Evolutionary conservation across 2,888 invertebrate genomes (phyloP), one percentile per base, ranked within the genome.

Genomic region (Phyllotreta cruciferae): DNA sequence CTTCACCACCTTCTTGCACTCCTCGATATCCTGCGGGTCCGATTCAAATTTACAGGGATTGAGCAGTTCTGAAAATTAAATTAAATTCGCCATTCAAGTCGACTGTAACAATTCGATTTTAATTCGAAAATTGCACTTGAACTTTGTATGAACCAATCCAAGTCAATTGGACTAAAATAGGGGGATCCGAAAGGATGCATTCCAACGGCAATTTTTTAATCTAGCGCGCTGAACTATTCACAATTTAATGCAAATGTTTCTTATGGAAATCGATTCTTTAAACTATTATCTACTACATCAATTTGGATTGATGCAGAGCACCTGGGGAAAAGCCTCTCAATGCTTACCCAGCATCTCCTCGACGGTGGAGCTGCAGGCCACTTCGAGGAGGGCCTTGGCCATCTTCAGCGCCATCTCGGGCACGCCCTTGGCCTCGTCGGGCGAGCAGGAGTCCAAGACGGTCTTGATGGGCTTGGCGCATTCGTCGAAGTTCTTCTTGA

Each of bases 261-360:
- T 3, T 66, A 63, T 9, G 66, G 66, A 39, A 66, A 52, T 66
- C 50, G 50, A 44, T 66, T 24, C 24, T 50, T n/a, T n/a, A n/a
- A n/a, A n/a, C n/a, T n/a, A n/a, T n/a, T n/a, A n/a, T n/a, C n/a
- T n/a, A n/a, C n/a, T n/a, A n/a, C n/a, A n/a, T n/a, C n/a, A n/a
- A n/a, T n/a, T n/a, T n/a, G n/a, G n/a, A n/a, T n/a, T n/a, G n/a
- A n/a, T n/a, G n/a, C n/a, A n/a, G n/a, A n/a, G n/a, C n/a, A n/a
- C n/a, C n/a, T n/a, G n/a, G n/a, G n/a, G n/a, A n/a, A n/a, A 24
- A 24, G 4, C 24, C 24, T 24, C n/a, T n/a, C n/a, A n/a, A n/a
- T n/a, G 24, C 63, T 65, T 61, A 69, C 69, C 69, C 11, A 69
- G 54, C 11, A 69, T 57, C 62, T 69, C 53, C 57, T 69, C 67